phyloP scores from a whole-genome alignment of 1,140 invertebrate genomes.

The Aphis gossypii region DNA sequence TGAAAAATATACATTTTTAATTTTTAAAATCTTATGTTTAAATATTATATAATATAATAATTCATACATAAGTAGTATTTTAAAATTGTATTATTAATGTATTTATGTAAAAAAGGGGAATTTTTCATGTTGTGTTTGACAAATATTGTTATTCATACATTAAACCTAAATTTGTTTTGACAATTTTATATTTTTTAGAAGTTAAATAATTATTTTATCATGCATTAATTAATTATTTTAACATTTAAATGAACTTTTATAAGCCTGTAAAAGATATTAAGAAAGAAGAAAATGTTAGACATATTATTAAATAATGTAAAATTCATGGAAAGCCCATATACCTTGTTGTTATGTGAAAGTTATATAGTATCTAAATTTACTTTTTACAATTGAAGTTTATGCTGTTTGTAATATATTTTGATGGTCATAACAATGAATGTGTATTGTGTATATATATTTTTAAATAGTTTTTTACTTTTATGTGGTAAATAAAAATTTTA shows the following conservation, averaged over 20 bases:
- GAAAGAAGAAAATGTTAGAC: neutral
- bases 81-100: neutral
- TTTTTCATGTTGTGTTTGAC: neutral
- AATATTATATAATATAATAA: neutral
- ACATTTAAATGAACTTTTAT: neutral
- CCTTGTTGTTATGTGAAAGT: neutral
- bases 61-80: neutral
- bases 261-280: neutral
- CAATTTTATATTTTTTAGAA: neutral
- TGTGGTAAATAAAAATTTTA: constrained; percentile 2
- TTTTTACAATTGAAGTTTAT: constrained; percentile 32
- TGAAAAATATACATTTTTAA: neutral
- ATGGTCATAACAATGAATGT: neutral
- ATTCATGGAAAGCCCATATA: neutral
- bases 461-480: constrained; percentile 14
- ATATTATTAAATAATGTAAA: neutral
- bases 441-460: neutral
- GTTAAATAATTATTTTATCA: neutral
- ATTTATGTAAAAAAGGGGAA: neutral
- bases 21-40: neutral
- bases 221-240: neutral
- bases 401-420: neutral
- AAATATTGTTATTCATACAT: neutral
- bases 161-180: neutral
- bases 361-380: neutral